Conservation (phyloP, 2,888 invertebrate genomes). For the Acanthosepion pharaonis region DNA sequence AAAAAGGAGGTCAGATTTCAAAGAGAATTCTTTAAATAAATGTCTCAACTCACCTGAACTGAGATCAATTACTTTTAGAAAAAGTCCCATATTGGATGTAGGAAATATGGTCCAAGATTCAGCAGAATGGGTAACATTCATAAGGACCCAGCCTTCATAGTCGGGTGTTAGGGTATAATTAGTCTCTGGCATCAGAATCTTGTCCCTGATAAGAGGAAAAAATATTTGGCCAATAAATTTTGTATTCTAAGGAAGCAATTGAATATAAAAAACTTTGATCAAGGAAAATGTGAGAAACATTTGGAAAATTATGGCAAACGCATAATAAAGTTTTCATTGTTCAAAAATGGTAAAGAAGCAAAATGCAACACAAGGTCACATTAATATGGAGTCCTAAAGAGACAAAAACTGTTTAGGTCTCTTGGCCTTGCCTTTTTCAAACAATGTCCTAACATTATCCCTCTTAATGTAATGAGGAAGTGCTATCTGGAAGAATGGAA, state of each 20-base stretch:
- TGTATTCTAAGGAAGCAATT: background rate
- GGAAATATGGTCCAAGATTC: slow-evolving; percentile 86
- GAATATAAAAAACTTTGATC: background rate
- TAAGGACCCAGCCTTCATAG: slow-evolving; percentile 88
- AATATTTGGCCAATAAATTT: background rate
- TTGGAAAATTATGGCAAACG: no score
- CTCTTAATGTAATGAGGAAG: no score
- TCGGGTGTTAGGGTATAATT: slow-evolving; percentile 75
- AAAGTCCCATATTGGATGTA: slow-evolving; percentile 86
- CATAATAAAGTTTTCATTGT: no score
- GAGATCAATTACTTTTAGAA: slow-evolving; percentile 62
- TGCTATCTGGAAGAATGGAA: no score
- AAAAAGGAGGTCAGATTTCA: no score
- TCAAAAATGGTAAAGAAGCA: no score
- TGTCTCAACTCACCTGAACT: background rate
- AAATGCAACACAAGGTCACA: no score
- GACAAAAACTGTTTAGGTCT: no score
- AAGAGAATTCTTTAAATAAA: background rate
- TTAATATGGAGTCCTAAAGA: no score
- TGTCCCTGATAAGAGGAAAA: slow-evolving; percentile 59
- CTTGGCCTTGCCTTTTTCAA: no score
- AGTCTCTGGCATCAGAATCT: slow-evolving; percentile 60
- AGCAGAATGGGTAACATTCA: slow-evolving; percentile 87
- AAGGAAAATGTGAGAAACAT: no score
- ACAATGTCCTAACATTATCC: no score